Conservation (phyloP, 1,140 invertebrate genomes). For the Choristoneura fumiferana region DNA sequence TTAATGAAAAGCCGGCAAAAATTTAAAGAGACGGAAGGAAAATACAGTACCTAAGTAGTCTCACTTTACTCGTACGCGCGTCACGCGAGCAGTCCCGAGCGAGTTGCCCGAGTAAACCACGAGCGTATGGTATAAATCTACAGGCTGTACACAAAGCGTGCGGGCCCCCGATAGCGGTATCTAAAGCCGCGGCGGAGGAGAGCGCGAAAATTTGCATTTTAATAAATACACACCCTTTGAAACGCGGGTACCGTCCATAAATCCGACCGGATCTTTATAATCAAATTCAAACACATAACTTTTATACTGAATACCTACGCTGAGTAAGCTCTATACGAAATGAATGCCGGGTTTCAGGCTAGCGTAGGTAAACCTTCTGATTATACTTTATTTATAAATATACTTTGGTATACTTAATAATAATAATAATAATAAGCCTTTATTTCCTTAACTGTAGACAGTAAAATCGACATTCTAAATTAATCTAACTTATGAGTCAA, state of each 20-base stretch:
- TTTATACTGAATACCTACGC: constrained; percentile 60
- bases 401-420: too few species aligned
- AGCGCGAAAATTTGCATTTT: constrained; percentile 76
- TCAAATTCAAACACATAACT: constrained; percentile 76
- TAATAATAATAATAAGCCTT: too few species aligned
- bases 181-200: constrained; percentile 60
- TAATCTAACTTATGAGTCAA: too few species aligned
- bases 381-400: too few species aligned
- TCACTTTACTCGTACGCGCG: too few species aligned
- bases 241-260: constrained; percentile 63
- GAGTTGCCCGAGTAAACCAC: constrained; percentile 44
- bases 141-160: constrained; percentile 73
- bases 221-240: constrained; percentile 78
- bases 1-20: too few species aligned
- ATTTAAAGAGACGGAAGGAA: too few species aligned
- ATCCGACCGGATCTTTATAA: constrained; percentile 73
- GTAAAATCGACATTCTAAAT: too few species aligned
- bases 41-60: too few species aligned
- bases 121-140: constrained; percentile 72
- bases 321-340: constrained; percentile 41
- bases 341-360: not conserved
- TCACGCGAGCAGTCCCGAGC: constrained; percentile 3
- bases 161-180: constrained; percentile 66
- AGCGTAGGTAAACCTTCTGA: too few species aligned
- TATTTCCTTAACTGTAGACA: too few species aligned